phyloP scores from a whole-genome alignment of 1,140 invertebrate genomes.

The Euwallacea fornicatus region DNA sequence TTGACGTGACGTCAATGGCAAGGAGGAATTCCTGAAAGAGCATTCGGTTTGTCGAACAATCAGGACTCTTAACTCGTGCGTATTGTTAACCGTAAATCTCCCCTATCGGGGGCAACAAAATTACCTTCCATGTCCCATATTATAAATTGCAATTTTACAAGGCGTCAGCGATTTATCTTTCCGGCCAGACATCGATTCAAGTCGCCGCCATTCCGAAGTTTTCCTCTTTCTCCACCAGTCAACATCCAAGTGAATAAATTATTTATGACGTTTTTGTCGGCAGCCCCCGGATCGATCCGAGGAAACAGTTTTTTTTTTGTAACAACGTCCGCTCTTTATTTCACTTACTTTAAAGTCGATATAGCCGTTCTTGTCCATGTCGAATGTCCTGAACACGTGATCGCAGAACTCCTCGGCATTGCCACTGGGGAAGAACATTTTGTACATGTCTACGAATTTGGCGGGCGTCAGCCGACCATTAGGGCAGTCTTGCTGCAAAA shows the following conservation, averaged over 20 bases:
- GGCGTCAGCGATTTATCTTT: neutral
- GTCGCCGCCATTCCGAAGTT: neutral
- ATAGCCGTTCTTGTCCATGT: constrained; percentile 98
- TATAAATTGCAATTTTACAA: neutral
- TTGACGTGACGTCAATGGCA: constrained; percentile 97
- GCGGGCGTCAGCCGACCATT: constrained; percentile 95
- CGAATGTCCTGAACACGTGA: constrained; percentile 98
- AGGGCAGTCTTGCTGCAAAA: constrained; percentile 97
- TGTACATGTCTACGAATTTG: constrained; percentile 99
- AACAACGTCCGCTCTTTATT: too few species aligned
- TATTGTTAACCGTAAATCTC: too few species aligned
- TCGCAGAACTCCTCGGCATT: constrained; percentile 99
- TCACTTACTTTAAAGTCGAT: constrained; percentile 90
- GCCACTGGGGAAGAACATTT: constrained; percentile 98
- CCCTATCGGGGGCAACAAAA: neutral
- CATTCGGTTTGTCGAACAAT: too few species aligned
- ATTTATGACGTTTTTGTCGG: constrained; percentile 25
- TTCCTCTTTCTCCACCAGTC: neutral
- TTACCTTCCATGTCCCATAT: neutral
- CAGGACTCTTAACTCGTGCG: too few species aligned
- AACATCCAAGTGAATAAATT: constrained; percentile 28
- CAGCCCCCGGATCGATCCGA: neutral
- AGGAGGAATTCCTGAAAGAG: constrained; percentile 87
- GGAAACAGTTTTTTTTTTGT: neutral
- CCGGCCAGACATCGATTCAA: constrained; percentile 4